A percentile compares a stretch with the other conserved stretches of the same genome.
Evolutionary conservation across 1,140 invertebrate genomes (phyloP).

Genomic region (Saccostrea cuccullata): DNA sequence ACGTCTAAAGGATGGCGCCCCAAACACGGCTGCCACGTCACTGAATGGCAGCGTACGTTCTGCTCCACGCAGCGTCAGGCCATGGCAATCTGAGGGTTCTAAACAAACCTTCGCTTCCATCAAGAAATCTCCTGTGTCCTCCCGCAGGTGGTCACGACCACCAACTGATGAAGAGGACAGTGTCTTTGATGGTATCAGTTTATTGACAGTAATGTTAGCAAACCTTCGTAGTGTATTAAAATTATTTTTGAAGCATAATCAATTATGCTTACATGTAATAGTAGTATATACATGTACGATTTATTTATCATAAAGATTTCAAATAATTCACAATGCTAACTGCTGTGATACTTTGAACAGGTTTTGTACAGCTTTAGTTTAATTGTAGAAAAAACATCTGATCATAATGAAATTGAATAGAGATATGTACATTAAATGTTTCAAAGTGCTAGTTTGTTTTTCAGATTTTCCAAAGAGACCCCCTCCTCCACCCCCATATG

Average conservation of each 20-base stretch:
- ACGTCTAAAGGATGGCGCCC: constrained; percentile 43
- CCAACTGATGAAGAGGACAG: constrained; percentile 50
- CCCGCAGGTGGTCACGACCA: constrained; percentile 5
- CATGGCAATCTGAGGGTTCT: constrained; percentile 46
- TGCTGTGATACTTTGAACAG: too few species aligned
- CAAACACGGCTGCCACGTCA: constrained; percentile 45
- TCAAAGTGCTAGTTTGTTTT: not conserved
- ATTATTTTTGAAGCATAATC: too few species aligned
- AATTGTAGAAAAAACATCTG: too few species aligned
- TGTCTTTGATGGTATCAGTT: constrained; percentile 56
- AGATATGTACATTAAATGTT: not conserved
- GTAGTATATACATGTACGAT: too few species aligned
- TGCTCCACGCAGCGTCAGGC: constrained; percentile 4
- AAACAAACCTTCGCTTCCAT: constrained; percentile 40
- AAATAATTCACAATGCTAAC: too few species aligned
- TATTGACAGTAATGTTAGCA: not conserved
- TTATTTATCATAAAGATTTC: too few species aligned
- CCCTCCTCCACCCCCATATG: constrained; percentile 53
- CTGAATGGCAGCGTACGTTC: constrained; percentile 26
- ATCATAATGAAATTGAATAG: too few species aligned
- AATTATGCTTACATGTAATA: too few species aligned
- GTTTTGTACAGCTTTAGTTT: too few species aligned
- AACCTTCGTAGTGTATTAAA: too few species aligned
- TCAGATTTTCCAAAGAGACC: constrained; percentile 53
- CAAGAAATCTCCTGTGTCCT: constrained; percentile 26